Evolutionary conservation across 1,140 invertebrate species (phyloP).

Genomic region (Drosophila simulans): DNA sequence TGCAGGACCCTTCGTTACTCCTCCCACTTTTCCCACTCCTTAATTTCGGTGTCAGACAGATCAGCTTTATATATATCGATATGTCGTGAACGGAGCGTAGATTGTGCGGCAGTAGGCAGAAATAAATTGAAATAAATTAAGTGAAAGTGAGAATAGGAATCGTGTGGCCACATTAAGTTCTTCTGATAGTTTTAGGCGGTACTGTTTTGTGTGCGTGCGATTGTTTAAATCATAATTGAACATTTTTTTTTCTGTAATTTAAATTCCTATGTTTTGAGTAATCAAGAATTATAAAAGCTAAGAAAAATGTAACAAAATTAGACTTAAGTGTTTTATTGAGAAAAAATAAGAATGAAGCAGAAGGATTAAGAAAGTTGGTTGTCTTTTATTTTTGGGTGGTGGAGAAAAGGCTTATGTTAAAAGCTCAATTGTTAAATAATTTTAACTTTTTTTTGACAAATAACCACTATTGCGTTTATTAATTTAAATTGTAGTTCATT

Average conservation of each 20-base stretch:
- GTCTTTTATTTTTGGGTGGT: slow-evolving; percentile 17
- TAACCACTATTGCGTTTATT: too few relatives aligned
- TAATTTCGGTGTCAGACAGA: slow-evolving; percentile 19
- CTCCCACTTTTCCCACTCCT: neutral
- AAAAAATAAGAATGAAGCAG: slow-evolving; percentile 55
- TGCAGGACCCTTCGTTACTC: neutral
- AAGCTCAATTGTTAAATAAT: too few relatives aligned
- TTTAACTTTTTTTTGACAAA: too few relatives aligned
- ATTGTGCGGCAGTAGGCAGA: neutral
- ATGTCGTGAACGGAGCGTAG: neutral
- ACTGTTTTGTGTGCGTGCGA: slow-evolving; percentile 36
- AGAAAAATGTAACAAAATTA: slow-evolving; percentile 67
- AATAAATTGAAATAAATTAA: neutral
- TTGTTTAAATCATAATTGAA: slow-evolving; percentile 29
- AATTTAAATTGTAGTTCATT: too few relatives aligned
- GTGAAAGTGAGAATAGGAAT: slow-evolving; percentile 6
- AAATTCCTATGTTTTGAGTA: slow-evolving; percentile 15
- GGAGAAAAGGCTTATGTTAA: too few relatives aligned
- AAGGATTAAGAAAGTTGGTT: slow-evolving; percentile 38
- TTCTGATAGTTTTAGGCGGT: slow-evolving; percentile 19
- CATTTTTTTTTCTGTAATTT: slow-evolving; percentile 19
- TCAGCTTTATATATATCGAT: slow-evolving; percentile 29
- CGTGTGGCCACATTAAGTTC: slow-evolving; percentile 23
- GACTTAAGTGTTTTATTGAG: slow-evolving; percentile 75
- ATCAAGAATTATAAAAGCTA: slow-evolving; percentile 13